A percentile compares a stretch with the other conserved stretches of the same genome.
Evolutionary conservation across 2,797 vertebrate genomes (phyloP).

Genomic region (Linurgus olivaceus): DNA sequence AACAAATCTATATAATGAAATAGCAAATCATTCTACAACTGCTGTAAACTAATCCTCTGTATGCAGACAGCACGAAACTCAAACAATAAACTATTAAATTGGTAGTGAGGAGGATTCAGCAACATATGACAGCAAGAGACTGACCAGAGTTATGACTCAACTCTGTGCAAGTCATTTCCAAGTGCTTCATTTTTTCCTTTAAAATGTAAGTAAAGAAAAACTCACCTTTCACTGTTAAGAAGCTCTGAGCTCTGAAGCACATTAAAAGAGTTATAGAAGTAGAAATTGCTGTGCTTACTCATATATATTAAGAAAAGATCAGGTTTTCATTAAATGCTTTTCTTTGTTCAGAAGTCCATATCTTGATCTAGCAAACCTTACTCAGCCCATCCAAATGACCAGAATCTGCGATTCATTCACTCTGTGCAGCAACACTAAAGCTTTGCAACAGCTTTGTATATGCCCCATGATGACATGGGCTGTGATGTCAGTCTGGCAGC

Average conservation of each 20-base stretch:
- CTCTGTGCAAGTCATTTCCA: not conserved
- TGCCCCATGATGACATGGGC: not conserved
- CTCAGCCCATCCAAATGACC: not conserved
- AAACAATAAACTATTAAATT: not conserved
- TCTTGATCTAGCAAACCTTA: not conserved
- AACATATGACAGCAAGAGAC: not conserved
- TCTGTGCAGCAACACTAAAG: not conserved
- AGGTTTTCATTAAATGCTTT: constrained; percentile 5
- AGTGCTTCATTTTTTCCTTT: not conserved
- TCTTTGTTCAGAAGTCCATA: not conserved
- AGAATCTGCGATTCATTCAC: not conserved
- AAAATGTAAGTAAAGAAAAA: not conserved
- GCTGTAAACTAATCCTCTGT: not conserved
- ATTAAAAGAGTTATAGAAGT: not conserved
- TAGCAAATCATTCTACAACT: not conserved
- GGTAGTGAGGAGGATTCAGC: not conserved
- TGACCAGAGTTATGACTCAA: not conserved
- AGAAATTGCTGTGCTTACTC: constrained; percentile 20
- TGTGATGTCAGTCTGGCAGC: not conserved
- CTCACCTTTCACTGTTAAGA: not conserved
- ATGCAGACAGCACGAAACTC: not conserved
- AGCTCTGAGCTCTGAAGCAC: not conserved
- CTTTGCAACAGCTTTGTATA: not conserved
- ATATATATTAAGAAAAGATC: constrained; percentile 1
- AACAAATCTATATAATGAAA: not conserved